These are phyloP conservation scores for Leuciscus idus DNA, from an alignment of 2,113 vertebrate genomes.

Conservation along the genomic window DNA sequence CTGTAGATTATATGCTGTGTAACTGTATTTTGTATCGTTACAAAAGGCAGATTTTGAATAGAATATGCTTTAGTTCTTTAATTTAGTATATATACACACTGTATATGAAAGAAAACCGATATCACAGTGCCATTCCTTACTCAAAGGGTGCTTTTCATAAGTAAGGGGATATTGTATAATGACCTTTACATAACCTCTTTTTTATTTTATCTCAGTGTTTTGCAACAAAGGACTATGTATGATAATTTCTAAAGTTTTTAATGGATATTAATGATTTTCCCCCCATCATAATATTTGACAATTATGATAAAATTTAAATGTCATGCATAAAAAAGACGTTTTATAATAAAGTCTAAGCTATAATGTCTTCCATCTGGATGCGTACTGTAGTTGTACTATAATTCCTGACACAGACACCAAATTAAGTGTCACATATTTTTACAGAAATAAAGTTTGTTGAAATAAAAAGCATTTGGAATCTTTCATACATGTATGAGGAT, in stretches of 20 bases:
- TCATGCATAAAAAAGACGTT: slow-evolving; percentile 6
- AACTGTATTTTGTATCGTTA: not conserved
- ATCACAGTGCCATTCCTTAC: slow-evolving; percentile 4
- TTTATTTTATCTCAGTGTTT: slow-evolving; percentile 27
- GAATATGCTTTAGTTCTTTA: not conserved
- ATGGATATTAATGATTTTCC: not conserved
- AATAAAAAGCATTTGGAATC: slow-evolving; percentile 6
- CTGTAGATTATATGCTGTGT: not conserved
- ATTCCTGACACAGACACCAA: slow-evolving; percentile 34
- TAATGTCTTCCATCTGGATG: slow-evolving; percentile 51
- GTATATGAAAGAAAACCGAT: slow-evolving; percentile 1
- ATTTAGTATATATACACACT: not conserved
- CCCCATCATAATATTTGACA: not conserved
- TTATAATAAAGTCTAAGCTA: slow-evolving; percentile 44
- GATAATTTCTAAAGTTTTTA: not conserved
- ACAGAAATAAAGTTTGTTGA: slow-evolving; percentile 53
- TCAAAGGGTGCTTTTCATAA: not conserved
- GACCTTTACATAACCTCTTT: slow-evolving; percentile 1
- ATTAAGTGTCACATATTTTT: slow-evolving; percentile 45
- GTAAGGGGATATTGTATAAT: not conserved
- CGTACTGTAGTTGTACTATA: slow-evolving; percentile 48
- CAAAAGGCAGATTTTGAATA: not conserved
- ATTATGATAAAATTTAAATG: not conserved
- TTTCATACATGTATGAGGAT: not conserved
- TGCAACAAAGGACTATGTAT: not conserved